Conservation (phyloP, 2,113 vertebrate genomes). For the Poeciliopsis prolifica region DNA sequence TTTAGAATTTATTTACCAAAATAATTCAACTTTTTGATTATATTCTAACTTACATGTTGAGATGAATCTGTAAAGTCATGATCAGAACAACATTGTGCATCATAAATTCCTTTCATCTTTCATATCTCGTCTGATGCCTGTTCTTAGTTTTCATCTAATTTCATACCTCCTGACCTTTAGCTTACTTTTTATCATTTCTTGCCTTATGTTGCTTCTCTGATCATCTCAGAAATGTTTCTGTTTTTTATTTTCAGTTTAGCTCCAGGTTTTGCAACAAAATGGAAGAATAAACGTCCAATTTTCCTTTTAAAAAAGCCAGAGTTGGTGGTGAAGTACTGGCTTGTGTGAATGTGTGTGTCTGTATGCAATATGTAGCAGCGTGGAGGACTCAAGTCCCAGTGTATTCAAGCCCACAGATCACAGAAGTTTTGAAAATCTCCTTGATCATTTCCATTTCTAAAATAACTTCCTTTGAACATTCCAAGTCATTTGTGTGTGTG, state of each 20-base stretch:
- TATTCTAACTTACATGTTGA: too few relatives aligned
- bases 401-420: slow-evolving; percentile 60
- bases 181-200: neutral
- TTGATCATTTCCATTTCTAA: slow-evolving; percentile 68
- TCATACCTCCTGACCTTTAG: too few relatives aligned
- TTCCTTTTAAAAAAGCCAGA: slow-evolving; percentile 46
- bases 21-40: too few relatives aligned
- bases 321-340: slow-evolving; percentile 27
- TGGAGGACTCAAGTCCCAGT: slow-evolving; percentile 52
- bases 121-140: neutral
- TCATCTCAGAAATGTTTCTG: slow-evolving; percentile 5
- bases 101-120: neutral
- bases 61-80: neutral
- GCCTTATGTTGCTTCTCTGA: neutral
- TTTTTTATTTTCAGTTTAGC: slow-evolving; percentile 10
- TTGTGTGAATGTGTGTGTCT: slow-evolving; percentile 10
- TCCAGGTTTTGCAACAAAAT: slow-evolving; percentile 20
- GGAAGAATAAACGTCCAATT: slow-evolving; percentile 35
- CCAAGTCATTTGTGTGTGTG: slow-evolving; percentile 63
- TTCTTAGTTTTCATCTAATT: neutral
- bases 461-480: slow-evolving; percentile 75
- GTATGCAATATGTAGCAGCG: slow-evolving; percentile 21
- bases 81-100: neutral
- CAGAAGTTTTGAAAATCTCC: slow-evolving; percentile 60
- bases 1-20: too few relatives aligned